phyloP scores from a whole-genome alignment of 1,140 invertebrate species.

The Hyphantria cunea region DNA sequence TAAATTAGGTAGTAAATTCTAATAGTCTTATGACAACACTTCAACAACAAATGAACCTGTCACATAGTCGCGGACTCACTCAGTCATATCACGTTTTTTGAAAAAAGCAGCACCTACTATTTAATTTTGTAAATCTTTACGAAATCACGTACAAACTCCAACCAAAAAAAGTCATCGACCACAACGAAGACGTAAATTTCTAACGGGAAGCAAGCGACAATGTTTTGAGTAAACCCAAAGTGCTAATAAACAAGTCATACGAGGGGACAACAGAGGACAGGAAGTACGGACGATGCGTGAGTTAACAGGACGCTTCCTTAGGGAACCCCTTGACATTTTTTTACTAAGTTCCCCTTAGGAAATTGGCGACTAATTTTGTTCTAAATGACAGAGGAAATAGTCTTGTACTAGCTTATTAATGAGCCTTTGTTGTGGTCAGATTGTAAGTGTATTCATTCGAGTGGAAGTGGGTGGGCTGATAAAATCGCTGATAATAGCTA shows the following conservation, averaged over 20 bases:
- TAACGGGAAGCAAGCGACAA: constrained; percentile 18
- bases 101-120: neutral
- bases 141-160: neutral
- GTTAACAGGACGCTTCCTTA: constrained; percentile 68
- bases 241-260: constrained; percentile 51
- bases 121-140: neutral
- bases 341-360: constrained; percentile 41
- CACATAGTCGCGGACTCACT: no score
- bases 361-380: constrained; percentile 41
- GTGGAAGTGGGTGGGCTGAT: constrained; percentile 20
- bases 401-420: constrained; percentile 9
- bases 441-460: constrained; percentile 1
- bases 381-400: constrained; percentile 13
- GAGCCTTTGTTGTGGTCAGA: neutral
- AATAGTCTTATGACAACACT: no score
- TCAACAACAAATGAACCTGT: no score
- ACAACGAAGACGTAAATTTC: constrained; percentile 22
- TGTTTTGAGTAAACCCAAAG: constrained; percentile 33
- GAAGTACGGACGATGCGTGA: constrained; percentile 64
- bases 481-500: neutral
- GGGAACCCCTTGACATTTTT: constrained; percentile 45
- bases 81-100: no score
- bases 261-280: constrained; percentile 58
- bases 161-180: constrained; percentile 27
- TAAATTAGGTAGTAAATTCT: no score